Base-by-base conservation (phyloP, 2,113 vertebrate genomes). In the Coreoperca whiteheadi region DNA sequence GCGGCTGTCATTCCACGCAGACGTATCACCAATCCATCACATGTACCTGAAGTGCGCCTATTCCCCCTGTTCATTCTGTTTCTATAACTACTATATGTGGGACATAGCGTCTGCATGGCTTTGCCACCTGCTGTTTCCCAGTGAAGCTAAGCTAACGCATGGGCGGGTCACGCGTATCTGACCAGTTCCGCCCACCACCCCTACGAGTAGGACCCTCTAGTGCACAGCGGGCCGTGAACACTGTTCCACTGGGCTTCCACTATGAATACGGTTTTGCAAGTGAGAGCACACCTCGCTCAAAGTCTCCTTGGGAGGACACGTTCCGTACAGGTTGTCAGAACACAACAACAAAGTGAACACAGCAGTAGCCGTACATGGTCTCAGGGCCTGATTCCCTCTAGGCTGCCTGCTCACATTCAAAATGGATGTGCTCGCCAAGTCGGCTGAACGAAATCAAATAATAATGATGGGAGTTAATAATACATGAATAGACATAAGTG, bases 401-500 rank as follows among this genome's bases (percentile, higher is more conserved):
- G 23, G 34, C 46, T 32, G 30, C 21, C 48, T 30, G 60, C 75
- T 80, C 63, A n/a, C 77, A 87, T 73, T 76, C 76, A 81, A 89
- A 85, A 87, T 85, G 78, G 77, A 88, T 81, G 83, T 78, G 65
- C 79, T 81, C 86, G 48, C 67, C 2, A 66, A 82, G 64, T 78
- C 76, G 30, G 81, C 86, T 70, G 81, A 87, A 81, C 46, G 63
- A 84, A 77, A 87, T 91, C 8, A 90, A 91, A 90, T 88, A 91
- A 84, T 89, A 65, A 91, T 88, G 90, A 70, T 60, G 67, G 25
- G 37, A 37, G 54, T 91, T 59, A 91, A 91, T 91, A 90, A 90
- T 85, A 79, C 46, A 91, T 85, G 86, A 59, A 74, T 0, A 82
- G 78, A 84, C 86, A 83, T 37, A 59, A 74, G 74, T 70, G 79